Evolutionary conservation across 2,797 vertebrate genomes (phyloP).

Genomic region (Cirrhinus mrigala): DNA sequence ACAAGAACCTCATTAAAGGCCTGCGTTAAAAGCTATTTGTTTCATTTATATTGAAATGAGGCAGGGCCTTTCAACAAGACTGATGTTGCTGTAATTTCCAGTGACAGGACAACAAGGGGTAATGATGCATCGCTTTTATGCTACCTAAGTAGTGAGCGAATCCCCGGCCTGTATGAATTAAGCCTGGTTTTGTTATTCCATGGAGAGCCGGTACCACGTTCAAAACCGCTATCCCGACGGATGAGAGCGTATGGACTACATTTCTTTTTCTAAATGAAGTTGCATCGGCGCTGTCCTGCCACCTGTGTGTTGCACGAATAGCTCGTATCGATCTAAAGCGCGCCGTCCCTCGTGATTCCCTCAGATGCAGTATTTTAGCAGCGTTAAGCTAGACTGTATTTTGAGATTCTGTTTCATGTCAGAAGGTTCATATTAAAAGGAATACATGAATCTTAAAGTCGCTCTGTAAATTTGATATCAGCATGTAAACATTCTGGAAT

Average conservation of each 20-base stretch:
- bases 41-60: constrained; percentile 61
- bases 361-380: constrained; percentile 25
- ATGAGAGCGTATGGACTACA: constrained; percentile 32
- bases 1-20: constrained; percentile 62
- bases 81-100: constrained; percentile 57
- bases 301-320: constrained; percentile 29
- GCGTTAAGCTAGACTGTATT: constrained; percentile 16
- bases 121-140: constrained; percentile 59
- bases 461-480: background rate
- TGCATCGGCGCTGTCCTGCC: background rate
- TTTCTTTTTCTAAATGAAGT: constrained; percentile 51
- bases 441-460: background rate
- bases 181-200: constrained; percentile 50
- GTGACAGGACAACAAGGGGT: constrained; percentile 61
- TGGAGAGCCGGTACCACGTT: constrained; percentile 24
- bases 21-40: constrained; percentile 61
- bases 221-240: constrained; percentile 22
- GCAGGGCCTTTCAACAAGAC: constrained; percentile 48
- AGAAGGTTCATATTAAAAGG: background rate
- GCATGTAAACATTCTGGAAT: background rate
- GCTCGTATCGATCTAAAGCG: constrained; percentile 24
- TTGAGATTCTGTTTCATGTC: constrained; percentile 35
- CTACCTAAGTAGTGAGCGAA: constrained; percentile 58
- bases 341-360: background rate
- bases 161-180: constrained; percentile 35